Evolutionary conservation across 2,113 vertebrate species (phyloP).

Genomic region (Urocynchramus pylzowi): DNA sequence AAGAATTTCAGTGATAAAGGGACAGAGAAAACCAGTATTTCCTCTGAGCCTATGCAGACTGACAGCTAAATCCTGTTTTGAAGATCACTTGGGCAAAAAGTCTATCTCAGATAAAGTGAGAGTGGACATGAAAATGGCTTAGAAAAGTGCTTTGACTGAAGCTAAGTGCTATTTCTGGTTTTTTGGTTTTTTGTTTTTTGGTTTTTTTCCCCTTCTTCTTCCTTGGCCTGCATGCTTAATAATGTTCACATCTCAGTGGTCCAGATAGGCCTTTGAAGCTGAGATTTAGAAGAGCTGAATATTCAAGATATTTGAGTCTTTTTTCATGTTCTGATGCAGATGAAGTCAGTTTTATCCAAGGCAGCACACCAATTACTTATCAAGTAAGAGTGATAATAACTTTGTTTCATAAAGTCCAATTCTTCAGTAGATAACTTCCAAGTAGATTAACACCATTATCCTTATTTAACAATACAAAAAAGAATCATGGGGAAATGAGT

Average conservation of each 20-base stretch:
- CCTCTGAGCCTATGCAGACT: neutral
- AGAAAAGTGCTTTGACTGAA: conserved; percentile 5
- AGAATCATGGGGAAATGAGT: neutral
- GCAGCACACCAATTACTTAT: neutral
- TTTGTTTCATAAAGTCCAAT: neutral
- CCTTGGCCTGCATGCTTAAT: neutral
- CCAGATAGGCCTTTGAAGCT: neutral
- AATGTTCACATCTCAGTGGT: neutral
- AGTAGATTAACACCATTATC: neutral
- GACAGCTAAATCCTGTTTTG: conserved; percentile 22
- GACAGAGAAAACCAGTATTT: neutral
- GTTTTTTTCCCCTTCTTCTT: neutral
- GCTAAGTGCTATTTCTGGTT: neutral
- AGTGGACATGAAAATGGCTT: neutral
- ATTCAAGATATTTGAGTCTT: neutral
- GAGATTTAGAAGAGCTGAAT: neutral
- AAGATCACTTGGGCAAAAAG: conserved; percentile 11
- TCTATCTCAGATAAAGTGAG: neutral
- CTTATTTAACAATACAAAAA: neutral
- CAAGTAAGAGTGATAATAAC: neutral
- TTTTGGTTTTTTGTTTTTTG: neutral
- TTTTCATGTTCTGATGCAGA: neutral
- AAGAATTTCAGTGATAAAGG: neutral
- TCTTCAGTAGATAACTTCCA: neutral
- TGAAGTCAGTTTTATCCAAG: neutral